Percentiles rank a stretch among this genome's conserved stretches.
Conservation (phyloP, 2,888 invertebrate genomes). For the Euproctis similis region DNA sequence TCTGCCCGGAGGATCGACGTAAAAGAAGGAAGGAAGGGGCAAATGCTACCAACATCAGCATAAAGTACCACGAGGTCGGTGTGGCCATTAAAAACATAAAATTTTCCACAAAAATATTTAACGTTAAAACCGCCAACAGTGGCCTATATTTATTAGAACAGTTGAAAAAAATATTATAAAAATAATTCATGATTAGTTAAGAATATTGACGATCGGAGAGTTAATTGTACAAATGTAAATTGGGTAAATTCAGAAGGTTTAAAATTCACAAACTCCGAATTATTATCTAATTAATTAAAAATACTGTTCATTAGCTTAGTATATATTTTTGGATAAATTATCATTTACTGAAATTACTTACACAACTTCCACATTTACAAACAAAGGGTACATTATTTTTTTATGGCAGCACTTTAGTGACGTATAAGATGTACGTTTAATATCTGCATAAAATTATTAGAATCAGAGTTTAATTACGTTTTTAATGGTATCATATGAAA, state of each 20-base stretch:
- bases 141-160: neutral
- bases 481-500: too few species aligned
- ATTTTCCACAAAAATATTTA: conserved; percentile 21
- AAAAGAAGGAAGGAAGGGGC: conserved; percentile 74
- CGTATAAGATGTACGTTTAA: conserved; percentile 38
- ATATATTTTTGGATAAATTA: too few species aligned
- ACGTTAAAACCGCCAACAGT: conserved; percentile 10
- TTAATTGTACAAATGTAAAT: neutral
- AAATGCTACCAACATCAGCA: conserved; percentile 61
- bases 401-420: conserved; percentile 34
- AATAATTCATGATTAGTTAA: neutral
- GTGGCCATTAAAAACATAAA: conserved; percentile 25
- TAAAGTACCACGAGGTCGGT: conserved; percentile 68
- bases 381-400: conserved; percentile 13
- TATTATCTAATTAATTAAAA: too few species aligned
- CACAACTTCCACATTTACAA: conserved; percentile 2
- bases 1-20: conserved; percentile 70
- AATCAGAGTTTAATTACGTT: too few species aligned
- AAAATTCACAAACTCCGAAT: too few species aligned
- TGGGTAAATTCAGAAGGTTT: too few species aligned
- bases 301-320: too few species aligned
- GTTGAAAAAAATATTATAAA: neutral
- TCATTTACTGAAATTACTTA: conserved; percentile 4
- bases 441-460: too few species aligned
- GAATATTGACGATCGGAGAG: too few species aligned